Percentiles rank a stretch among this genome's conserved stretches.
phyloP scores from a whole-genome alignment of 2,797 vertebrate species.

The Cirrhinus mrigala region DNA sequence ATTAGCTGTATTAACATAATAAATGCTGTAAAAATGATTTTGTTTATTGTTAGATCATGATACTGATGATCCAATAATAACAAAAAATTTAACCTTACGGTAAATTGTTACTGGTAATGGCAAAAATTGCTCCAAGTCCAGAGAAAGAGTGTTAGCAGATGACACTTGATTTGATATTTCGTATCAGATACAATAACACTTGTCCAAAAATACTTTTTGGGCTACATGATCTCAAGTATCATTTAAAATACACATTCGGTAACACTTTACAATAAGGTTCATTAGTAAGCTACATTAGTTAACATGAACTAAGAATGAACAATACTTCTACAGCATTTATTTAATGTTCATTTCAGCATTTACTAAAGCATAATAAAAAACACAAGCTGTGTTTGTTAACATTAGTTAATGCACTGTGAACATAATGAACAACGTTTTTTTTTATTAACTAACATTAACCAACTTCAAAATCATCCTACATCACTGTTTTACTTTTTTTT shows the following conservation, averaged over 20 bases:
- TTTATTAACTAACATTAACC: no score
- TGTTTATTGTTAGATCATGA: background rate
- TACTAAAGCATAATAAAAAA: no score
- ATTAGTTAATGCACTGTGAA: no score
- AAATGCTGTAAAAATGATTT: background rate
- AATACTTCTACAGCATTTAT: no score
- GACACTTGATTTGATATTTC: background rate
- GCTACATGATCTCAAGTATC: background rate
- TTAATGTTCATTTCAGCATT: no score
- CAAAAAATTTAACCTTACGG: background rate
- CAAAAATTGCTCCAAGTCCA: background rate
- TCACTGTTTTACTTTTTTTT: no score
- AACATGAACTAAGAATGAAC: no score
- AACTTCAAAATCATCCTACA: no score
- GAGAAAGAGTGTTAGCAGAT: background rate
- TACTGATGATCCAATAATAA: background rate
- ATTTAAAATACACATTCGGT: background rate
- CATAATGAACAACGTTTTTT: no score
- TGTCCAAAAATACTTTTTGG: background rate
- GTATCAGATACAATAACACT: background rate
- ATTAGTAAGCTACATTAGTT: no score
- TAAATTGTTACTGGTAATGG: background rate
- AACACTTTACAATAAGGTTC: no score
- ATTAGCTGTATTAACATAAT: background rate
- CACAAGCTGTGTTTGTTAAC: no score